Evolutionary conservation across 2,797 vertebrate species (phyloP).

Genomic region (Hypotaenidia philippensis): DNA sequence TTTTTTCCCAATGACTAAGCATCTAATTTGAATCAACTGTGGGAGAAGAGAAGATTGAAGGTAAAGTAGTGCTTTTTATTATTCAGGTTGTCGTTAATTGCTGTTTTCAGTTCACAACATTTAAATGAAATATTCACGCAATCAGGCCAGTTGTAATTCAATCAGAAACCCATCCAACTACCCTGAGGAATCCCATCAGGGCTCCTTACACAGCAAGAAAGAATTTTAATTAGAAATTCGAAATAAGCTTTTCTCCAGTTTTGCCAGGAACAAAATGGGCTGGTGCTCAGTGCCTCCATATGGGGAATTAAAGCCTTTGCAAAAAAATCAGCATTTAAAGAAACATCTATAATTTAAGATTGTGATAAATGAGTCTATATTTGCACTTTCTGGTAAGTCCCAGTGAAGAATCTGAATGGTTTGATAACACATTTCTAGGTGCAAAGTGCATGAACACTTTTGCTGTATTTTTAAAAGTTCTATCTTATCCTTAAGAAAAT

Average conservation of each 20-base stretch:
- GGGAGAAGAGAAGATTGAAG: slow-evolving; percentile 25
- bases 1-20: not conserved
- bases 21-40: slow-evolving; percentile 26
- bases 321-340: slow-evolving; percentile 31
- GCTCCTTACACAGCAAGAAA: slow-evolving; percentile 28
- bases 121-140: slow-evolving; percentile 43
- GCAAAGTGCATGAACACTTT: not conserved
- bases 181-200: slow-evolving; percentile 58
- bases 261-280: slow-evolving; percentile 58
- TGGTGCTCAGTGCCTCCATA: slow-evolving; percentile 21
- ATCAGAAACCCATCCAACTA: slow-evolving; percentile 44
- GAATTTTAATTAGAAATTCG: slow-evolving; percentile 65
- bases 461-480: not conserved
- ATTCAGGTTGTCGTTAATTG: slow-evolving; percentile 53
- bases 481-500: not conserved
- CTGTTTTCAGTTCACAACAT: slow-evolving; percentile 59
- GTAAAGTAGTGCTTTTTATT: slow-evolving; percentile 54
- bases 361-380: not conserved
- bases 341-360: not conserved
- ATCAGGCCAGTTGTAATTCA: slow-evolving; percentile 39
- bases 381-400: not conserved
- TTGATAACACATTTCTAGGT: not conserved
- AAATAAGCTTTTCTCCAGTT: slow-evolving; percentile 52
- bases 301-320: slow-evolving; percentile 37
- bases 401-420: not conserved